phyloP scores from a whole-genome alignment of 2,888 invertebrate genomes.

The Pyrrhosoma nymphula region DNA sequence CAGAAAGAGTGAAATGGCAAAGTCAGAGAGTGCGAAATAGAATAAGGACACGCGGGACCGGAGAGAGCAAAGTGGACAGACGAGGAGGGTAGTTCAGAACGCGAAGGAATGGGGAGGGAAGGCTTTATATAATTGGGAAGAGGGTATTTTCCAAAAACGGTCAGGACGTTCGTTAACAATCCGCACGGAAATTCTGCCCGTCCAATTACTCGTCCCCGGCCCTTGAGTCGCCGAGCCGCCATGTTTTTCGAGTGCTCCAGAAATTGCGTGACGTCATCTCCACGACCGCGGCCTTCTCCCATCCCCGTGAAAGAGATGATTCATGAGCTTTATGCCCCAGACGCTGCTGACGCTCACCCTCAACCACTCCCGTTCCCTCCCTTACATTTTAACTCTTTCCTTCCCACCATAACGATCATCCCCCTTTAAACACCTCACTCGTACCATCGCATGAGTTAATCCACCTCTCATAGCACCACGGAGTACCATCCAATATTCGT shows the following conservation, averaged over 20 bases:
- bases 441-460: not conserved
- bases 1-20: not conserved
- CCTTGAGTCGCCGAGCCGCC: not conserved
- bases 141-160: not conserved
- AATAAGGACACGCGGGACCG: not conserved
- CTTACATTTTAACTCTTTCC: not conserved
- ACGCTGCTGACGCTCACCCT: not conserved
- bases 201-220: not conserved
- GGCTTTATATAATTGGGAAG: no score
- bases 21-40: not conserved
- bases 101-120: no score
- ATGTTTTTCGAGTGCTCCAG: not conserved
- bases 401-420: not conserved
- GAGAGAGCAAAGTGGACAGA: no score
- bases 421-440: not conserved
- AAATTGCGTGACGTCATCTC: slow-evolving; percentile 18
- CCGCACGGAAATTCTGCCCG: not conserved
- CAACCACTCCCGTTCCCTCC: not conserved
- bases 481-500: no score
- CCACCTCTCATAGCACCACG: not conserved
- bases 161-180: not conserved
- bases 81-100: no score
- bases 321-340: not conserved
- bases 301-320: not conserved
- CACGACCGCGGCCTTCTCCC: not conserved